These are phyloP conservation scores for Petaurus breviceps DNA, from an alignment of 2,113 vertebrate species.

Conservation along the genomic window DNA sequence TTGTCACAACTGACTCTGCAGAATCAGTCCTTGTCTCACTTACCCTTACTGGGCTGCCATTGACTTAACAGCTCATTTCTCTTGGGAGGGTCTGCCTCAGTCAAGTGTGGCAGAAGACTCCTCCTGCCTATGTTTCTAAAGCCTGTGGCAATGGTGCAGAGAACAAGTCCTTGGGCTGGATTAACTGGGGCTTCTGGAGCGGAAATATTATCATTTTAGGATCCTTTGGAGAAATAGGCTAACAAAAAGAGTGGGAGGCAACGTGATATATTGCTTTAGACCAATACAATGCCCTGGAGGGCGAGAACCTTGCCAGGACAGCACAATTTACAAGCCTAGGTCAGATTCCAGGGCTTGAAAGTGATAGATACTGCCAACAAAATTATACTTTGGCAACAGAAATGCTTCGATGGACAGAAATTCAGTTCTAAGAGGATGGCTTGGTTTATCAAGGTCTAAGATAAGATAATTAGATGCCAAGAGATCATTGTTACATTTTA, in stretches of 20 bases:
- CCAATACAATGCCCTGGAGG: slow-evolving; percentile 77
- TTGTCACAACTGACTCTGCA: neutral
- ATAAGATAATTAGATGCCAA: slow-evolving; percentile 80
- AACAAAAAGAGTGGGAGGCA: slow-evolving; percentile 76
- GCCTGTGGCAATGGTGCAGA: slow-evolving; percentile 49
- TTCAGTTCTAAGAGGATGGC: slow-evolving; percentile 68
- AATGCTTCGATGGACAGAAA: slow-evolving; percentile 84
- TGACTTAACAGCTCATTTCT: slow-evolving; percentile 27
- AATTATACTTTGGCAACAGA: slow-evolving; percentile 83
- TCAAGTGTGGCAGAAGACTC: slow-evolving; percentile 47
- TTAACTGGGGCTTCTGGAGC: slow-evolving; percentile 45
- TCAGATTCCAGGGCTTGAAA: slow-evolving; percentile 82
- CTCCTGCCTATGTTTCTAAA: slow-evolving; percentile 49
- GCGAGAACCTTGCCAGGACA: slow-evolving; percentile 77
- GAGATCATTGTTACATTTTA: slow-evolving; percentile 67
- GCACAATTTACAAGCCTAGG: slow-evolving; percentile 84
- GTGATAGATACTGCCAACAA: slow-evolving; percentile 80
- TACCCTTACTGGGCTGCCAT: slow-evolving; percentile 8
- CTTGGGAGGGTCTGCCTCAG: slow-evolving; percentile 24
- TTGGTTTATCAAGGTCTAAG: slow-evolving; percentile 81
- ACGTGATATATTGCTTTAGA: slow-evolving; percentile 82
- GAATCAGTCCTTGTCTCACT: neutral
- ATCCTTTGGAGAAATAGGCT: slow-evolving; percentile 75
- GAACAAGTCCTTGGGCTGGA: slow-evolving; percentile 21
- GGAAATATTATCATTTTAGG: slow-evolving; percentile 71